Evolutionary conservation across 2,113 vertebrate species (phyloP).

Genomic region (Motacilla tschutschensis): DNA sequence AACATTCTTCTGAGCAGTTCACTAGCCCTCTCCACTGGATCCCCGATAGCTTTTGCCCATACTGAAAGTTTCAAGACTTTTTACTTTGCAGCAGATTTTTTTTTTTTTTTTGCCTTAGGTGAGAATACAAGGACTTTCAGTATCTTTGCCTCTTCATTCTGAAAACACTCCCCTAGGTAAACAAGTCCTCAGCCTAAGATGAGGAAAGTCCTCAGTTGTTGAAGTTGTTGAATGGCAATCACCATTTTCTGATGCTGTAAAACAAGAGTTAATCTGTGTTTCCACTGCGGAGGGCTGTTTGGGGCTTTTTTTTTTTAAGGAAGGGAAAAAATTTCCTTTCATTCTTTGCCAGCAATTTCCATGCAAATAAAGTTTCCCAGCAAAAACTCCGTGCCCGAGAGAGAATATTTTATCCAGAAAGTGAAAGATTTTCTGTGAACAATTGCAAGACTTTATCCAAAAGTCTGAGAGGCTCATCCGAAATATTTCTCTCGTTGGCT

Average conservation of each 20-base stretch:
- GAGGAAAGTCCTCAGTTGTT: not conserved
- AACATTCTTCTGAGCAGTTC: not conserved
- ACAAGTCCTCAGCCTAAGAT: not conserved
- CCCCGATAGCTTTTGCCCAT: rapidly evolving
- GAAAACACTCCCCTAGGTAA: not conserved
- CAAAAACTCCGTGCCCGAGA: not conserved
- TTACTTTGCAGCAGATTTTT: not conserved
- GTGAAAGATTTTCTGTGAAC: slow-evolving; percentile 33
- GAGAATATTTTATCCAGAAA: slow-evolving; percentile 32
- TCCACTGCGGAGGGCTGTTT: slow-evolving; percentile 19
- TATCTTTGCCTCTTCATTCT: not conserved
- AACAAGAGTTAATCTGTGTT: slow-evolving; percentile 47
- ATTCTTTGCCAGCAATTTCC: slow-evolving; percentile 59
- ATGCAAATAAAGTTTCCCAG: slow-evolving; percentile 57
- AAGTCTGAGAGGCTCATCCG: not conserved
- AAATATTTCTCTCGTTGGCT: not conserved
- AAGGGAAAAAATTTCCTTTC: slow-evolving; percentile 19
- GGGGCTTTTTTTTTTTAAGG: not conserved
- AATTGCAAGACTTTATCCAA: slow-evolving; percentile 35
- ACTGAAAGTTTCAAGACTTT: not conserved
- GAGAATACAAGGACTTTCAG: not conserved
- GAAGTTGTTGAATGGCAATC: not conserved
- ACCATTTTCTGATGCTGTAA: slow-evolving; percentile 9
- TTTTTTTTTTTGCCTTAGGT: not conserved
- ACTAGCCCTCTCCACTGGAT: not conserved